A percentile compares a stretch with the other conserved stretches of the same genome.
Evolutionary conservation across 2,113 vertebrate genomes (phyloP).

Genomic region (Catharus minimus): DNA sequence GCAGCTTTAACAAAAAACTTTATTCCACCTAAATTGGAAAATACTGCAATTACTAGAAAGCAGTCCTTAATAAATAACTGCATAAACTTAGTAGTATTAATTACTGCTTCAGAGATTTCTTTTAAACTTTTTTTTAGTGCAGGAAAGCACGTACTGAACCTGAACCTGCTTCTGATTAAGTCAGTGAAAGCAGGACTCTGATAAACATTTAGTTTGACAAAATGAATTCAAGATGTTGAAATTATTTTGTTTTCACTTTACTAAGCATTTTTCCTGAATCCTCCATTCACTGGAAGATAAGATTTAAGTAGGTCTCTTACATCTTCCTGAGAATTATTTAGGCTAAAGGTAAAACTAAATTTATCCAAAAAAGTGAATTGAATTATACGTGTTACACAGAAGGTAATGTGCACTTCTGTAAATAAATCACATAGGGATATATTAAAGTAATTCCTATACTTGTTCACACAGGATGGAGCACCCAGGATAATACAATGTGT

Average conservation of each 20-base stretch:
- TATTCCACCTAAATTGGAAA: background rate
- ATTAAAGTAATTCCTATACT: constrained; percentile 23
- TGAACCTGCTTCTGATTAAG: constrained; percentile 56
- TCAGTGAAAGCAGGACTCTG: constrained; percentile 44
- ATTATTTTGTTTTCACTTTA: constrained; percentile 42
- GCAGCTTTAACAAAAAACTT: background rate
- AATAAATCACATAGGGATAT: background rate
- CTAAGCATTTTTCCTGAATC: constrained; percentile 27
- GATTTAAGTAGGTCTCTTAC: background rate
- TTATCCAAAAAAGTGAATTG: background rate
- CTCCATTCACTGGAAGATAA: constrained; percentile 5
- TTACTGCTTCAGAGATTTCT: constrained; percentile 9
- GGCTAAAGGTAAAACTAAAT: background rate
- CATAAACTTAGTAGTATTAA: constrained; percentile 20
- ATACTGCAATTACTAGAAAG: background rate
- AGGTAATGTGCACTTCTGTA: background rate
- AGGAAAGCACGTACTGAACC: constrained; percentile 9
- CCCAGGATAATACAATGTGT: background rate
- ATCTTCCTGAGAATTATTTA: background rate
- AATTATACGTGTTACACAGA: background rate
- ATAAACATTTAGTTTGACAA: constrained; percentile 59
- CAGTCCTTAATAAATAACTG: background rate
- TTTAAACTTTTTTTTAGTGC: background rate
- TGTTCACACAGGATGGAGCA: constrained; percentile 4
- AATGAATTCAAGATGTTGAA: constrained; percentile 66